phyloP scores from a whole-genome alignment of 2,797 vertebrate species.

The Cynopterus sphinx region DNA sequence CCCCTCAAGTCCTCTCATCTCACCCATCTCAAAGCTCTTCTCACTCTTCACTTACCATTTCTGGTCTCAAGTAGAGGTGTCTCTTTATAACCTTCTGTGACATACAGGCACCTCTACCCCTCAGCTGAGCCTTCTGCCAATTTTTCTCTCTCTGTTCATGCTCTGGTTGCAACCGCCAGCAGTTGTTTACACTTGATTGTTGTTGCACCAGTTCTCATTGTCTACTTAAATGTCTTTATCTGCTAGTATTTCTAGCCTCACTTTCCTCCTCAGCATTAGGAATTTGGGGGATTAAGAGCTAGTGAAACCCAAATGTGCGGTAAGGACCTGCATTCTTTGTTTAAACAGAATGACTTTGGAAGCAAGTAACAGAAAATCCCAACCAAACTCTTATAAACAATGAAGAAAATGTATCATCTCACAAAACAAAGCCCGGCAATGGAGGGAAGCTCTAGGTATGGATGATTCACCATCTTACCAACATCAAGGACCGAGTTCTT shows the following conservation, averaged over 20 bases:
- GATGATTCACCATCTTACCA: background rate
- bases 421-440: background rate
- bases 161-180: background rate
- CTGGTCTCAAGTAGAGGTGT: background rate
- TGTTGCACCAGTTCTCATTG: background rate
- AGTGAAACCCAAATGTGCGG: background rate
- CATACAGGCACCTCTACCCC: background rate
- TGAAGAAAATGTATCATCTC: background rate
- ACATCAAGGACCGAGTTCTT: accelerated
- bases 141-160: background rate
- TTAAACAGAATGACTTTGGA: background rate
- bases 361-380: background rate
- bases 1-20: background rate
- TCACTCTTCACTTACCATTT: accelerated
- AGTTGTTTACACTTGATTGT: accelerated
- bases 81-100: background rate
- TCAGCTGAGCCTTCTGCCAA: background rate
- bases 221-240: background rate
- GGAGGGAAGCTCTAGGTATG: background rate
- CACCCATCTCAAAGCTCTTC: background rate
- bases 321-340: background rate
- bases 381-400: background rate
- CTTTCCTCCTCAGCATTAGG: background rate
- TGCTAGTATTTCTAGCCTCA: background rate
- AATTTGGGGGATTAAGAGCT: background rate